Evolutionary conservation across 2,113 vertebrate genomes (phyloP), one percentile per base, ranked within the genome.

Genomic region (Pelecanus crispus): DNA sequence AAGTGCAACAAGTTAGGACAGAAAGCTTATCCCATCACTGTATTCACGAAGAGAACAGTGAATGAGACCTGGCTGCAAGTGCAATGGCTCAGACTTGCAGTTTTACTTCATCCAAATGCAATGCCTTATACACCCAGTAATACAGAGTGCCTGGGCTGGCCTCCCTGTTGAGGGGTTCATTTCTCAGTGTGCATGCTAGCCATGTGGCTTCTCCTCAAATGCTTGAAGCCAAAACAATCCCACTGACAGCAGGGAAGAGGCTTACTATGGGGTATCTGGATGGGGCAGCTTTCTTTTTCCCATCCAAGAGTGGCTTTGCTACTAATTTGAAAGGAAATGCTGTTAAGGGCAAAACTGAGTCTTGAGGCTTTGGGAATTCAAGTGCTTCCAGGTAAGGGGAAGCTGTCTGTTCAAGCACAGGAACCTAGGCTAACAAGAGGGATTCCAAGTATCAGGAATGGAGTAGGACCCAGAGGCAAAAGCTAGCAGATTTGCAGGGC

Each of bases 11-110:
- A 45, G 10, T 18, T 47, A 15, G 28, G 61, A 73, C n/a, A 34
- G 56, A 32, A 44, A n/a, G 13, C n/a, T 71, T 58, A 47, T 42
- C 50, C 40, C 8, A 2, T 65, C 6, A 0, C 36, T 44, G 40
- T 32, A 8, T 9, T 55, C 14, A 11, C 53, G 40, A 19, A 45
- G 32, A 50, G n/a, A 62, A 55, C 18, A 3, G n/a, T 5, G 52
- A 47, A 17, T 16, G 20, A 68, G 47, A 31, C 25, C 22, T n/a
- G 42, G 22, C 28, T 42, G 55, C n/a, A 47, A 36, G 25, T 7
- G 38, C 2, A 1, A 17, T 22, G 11, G 56, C 55, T 86, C 12
- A 7, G 47, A 11, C 19, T 38, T 1, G 1, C 22, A 5, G 20
- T 21, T 73, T 50, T 28, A 40, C 21, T 67, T 53, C 22, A 61